A percentile compares a stretch with the other conserved stretches of the same genome.
Evolutionary conservation across 2,888 invertebrate genomes (phyloP).

Genomic region (Apodemia duryi): DNA sequence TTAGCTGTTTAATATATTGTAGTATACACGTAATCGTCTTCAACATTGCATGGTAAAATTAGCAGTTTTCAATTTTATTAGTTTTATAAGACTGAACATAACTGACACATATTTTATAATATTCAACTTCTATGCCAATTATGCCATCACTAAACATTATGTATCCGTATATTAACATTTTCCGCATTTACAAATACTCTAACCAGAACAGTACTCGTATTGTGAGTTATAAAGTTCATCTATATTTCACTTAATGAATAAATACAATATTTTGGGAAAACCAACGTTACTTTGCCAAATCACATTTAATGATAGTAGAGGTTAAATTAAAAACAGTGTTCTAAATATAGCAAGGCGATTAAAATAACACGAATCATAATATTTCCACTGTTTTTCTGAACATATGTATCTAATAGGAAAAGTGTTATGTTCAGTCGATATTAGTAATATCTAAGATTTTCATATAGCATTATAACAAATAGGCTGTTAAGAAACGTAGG

Average conservation of each 20-base stretch:
- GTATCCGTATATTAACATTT: too few species aligned
- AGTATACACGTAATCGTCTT: slow-evolving; percentile 36
- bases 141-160: neutral
- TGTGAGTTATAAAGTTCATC: too few species aligned
- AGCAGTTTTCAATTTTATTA: slow-evolving; percentile 62
- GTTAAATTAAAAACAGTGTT: neutral
- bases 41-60: slow-evolving; percentile 55
- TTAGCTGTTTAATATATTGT: slow-evolving; percentile 31
- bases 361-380: neutral
- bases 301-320: neutral
- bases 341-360: neutral
- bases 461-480: slow-evolving; percentile 39
- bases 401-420: neutral
- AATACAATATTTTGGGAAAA: too few species aligned
- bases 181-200: too few species aligned
- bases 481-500: slow-evolving; percentile 40
- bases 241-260: too few species aligned
- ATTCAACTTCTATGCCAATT: neutral
- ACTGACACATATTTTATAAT: neutral
- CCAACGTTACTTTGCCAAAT: neutral
- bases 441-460: slow-evolving; percentile 44
- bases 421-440: slow-evolving; percentile 50
- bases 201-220: too few species aligned
- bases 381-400: neutral
- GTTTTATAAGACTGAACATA: slow-evolving; percentile 50